Base-by-base conservation (phyloP, 1,140 invertebrate genomes). In the Hyposmocoma kahamanoa region DNA sequence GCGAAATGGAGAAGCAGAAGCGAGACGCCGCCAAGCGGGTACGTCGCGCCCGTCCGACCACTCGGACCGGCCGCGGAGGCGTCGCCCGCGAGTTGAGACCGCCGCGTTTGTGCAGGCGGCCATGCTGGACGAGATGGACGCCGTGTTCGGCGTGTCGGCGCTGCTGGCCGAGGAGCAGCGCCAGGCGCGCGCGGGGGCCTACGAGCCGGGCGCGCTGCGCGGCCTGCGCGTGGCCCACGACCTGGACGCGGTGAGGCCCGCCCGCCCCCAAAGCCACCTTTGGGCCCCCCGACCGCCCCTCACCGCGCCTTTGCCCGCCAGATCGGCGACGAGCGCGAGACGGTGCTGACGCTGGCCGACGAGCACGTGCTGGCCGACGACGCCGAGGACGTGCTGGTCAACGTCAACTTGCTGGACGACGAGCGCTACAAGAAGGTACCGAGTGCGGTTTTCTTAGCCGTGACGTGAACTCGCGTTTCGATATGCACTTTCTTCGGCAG, bases 291-390 rank as follows among this genome's bases (percentile, higher is more conserved):
- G 6, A 28, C 11, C 24, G 24, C 11, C 24, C 24, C 24, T 11
- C 24, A 28, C 5, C 11, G 24, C 5, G 24, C 6, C 24, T 28
- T 6, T 6, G 24, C 24, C 5, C n/a, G 43, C 0, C 55, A 84
- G 56, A 94, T 99, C 82, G 87, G 88, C 9, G 97, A 98, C 80
- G 97, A 96, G 18, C 89, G 90, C 65, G 91, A 91, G 47, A 90
- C 97, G 2, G 93, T 99, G 56, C 87, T 99, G 50, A 99, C 98
- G 0, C 86, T 99, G 15, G 95, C 98, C 82, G 98, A 99, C 87
- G 92, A 94, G 80, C 93, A 90, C 67, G 92, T 99, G 19, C 87
- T 99, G 21, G 94, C 97, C 56, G 94, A 97, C 42, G 92, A 94
- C 43, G 90, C 90, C 2, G 91, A 90, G 49, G 98, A 99, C 87